Evolutionary conservation across 2,888 invertebrate species (phyloP), one percentile per base, ranked within the genome.

Genomic region (Drosophila gaucha): DNA sequence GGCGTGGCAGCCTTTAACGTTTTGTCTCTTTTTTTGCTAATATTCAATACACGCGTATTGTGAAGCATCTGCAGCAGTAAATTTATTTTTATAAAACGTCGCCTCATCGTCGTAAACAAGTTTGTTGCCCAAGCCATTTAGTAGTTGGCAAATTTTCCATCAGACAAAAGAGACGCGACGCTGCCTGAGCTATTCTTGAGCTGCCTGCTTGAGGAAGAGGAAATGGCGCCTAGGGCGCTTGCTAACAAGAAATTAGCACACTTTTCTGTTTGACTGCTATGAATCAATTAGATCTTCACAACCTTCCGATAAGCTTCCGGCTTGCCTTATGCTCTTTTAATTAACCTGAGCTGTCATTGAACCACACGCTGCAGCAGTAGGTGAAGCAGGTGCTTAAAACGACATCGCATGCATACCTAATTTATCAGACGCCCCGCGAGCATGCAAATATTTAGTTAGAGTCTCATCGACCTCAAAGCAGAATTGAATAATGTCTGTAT

Each of bases 401-500:
- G 44, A 66, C 66, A 58, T 20, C 22, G 20, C 75, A 64, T 73
- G 86, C 75, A 86, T 82, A 80, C 47, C 58, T 83, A 83, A 83
- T 83, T 78, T 60, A 66, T 67, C 57, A 67, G 0, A 67, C 67
- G 83, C 74, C 72, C 51, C 33, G 64, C 65, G 67, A 63, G 51
- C 80, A 69, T 55, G 73, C 75, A 77, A 82, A 85, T 79, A 82
- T 72, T 77, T 46, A 54, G 56, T 41, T 18, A 5, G 52, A 28
- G 18, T 30, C 41, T 14, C 66, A 62, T 41, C 70, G 82, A 86
- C 82, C 82, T 83, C 80, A 70, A 74, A 62, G 38, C 41, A 41
- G 28, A 85, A 75, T 70, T 67, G 54, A 74, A 85, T 83, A 80
- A 85, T 77, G 50, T 74, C 72, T 67, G 74, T 72, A 67, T 82